These are phyloP conservation scores for Rachycentron canadum DNA, from an alignment of 2,797 vertebrate genomes.

Conservation along the genomic window DNA sequence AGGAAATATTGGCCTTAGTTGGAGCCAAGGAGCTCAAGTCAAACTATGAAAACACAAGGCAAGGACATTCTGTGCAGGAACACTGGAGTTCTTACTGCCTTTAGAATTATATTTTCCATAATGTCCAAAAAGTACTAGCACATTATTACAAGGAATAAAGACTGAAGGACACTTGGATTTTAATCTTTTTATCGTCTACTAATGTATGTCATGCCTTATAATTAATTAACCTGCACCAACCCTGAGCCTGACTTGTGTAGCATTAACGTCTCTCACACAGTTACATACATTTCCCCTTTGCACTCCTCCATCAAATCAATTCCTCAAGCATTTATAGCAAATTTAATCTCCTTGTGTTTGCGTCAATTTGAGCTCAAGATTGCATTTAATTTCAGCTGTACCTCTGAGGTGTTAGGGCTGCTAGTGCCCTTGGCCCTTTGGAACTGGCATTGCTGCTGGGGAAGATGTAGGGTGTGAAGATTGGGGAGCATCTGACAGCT, in stretches of 20 bases:
- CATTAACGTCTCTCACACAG: slow-evolving; percentile 14
- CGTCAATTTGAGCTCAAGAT: slow-evolving; percentile 3
- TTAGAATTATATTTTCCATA: too few species aligned
- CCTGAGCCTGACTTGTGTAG: slow-evolving; percentile 16
- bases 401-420: slow-evolving; percentile 32
- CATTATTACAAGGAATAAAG: background rate
- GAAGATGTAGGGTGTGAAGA: slow-evolving; percentile 50
- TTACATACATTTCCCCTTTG: background rate
- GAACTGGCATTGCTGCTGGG: slow-evolving; percentile 20
- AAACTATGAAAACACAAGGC: background rate
- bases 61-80: too few species aligned
- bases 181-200: slow-evolving; percentile 12
- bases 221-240: slow-evolving; percentile 30
- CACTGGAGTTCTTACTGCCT: too few species aligned
- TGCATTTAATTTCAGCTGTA: slow-evolving; percentile 20
- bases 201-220: slow-evolving; percentile 12
- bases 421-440: slow-evolving; percentile 50
- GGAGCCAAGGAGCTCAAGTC: too few species aligned
- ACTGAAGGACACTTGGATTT: background rate
- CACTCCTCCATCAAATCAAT: slow-evolving; percentile 14
- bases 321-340: slow-evolving; percentile 17
- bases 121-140: background rate
- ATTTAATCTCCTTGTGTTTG: slow-evolving; percentile 20
- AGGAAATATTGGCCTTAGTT: background rate
- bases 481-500: slow-evolving; percentile 59